Evolutionary conservation across 1,140 invertebrate genomes (phyloP), one percentile per base, ranked within the genome.

Genomic region (Branchinecta lynchi): DNA sequence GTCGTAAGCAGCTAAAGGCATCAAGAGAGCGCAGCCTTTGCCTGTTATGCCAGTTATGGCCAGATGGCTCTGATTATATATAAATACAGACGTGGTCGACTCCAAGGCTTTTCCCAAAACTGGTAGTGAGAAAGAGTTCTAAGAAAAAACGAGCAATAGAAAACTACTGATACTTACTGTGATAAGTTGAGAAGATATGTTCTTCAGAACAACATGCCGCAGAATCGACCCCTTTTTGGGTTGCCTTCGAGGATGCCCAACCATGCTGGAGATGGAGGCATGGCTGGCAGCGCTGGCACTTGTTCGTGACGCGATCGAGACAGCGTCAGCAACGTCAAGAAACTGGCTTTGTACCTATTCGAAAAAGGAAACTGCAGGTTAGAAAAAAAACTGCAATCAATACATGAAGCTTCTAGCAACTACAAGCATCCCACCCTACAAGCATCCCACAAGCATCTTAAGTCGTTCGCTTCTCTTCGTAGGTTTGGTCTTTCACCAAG

Each of bases 301-400:
- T 67, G 66, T 43, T 21, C n/a, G 67, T 68, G 44, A 45, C 12
- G 32, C 45, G 15, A n/a, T 68, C 15, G 21, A 45, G 15, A 68
- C 43, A 15, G 44, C 67, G 21, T 45, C n/a, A n/a, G 67, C 15
- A 15, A 45, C n/a, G 44, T 44, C 32, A 68, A 44, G 9, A 21
- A 44, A 43, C 21, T n/a, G 44, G n/a, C 45, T 68, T 32, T 32
- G 32, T 32, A 32, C 32, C 32, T 32, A 32, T 32, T 32, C 32
- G 5, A 32, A 32, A 32, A 32, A 32, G 5, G 32, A 32, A 32
- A 32, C 5, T 32, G 32, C 32, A 32, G 32, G 32, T 32, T 32
- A 32, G 32, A 32, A 32, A 32, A 1, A 32, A 32, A 32, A 1
- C 32, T 32, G 5, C 32, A 32, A 32, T 32, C 1, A 32, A 32